Evolutionary conservation across 2,888 invertebrate genomes (phyloP), one percentile per base, ranked within the genome.

Genomic region (Trissolcus japonicus): DNA sequence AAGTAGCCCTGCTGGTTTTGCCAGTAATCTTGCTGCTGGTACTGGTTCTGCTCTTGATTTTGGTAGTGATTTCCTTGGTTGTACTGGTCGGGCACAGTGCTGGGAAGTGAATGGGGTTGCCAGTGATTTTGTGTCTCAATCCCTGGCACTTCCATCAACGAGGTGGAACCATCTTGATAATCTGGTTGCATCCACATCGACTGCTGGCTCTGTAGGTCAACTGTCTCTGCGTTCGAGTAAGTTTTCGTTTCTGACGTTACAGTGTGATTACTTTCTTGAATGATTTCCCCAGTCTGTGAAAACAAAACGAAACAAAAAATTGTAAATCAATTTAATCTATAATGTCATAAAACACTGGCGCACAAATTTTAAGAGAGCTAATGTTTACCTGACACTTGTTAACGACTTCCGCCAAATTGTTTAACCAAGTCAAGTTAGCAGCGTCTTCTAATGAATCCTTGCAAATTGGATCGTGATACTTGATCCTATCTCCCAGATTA

Each of bases 391-490:
- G 86, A 80, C 87, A 88, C 86, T 90, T 89, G 63, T 85, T 85
- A 65, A 90, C 86, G 48, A 91, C 85, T 11, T 87, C 86, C 11
- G 89, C 88, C n/a, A 92, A 85, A 80, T 89, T 90, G 80, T 90
- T 89, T 59, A 94, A 86, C 94, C 93, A 94, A 7, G 89, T 86
- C 56, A 92, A 91, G 83, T 93, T 92, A 0, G 90, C 89, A 56
- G 88, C 86, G 51, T 90, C 90, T 19, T 90, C 90, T 19, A 89
- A 89, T 50, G 90, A 90, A 61, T 90, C 89, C 54, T 89, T 90
- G 76, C 88, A 91, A 51, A 91, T 89, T 0, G 93, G 93, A 89
- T 95, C 95, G 83, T 92, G 92, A 88, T 92, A 94, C 88, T 94
- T 94, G 79, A 95, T 90, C 75, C 93, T 92, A 86, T 90, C 91